A percentile compares a stretch with the other conserved stretches of the same genome.
Evolutionary conservation across 2,113 vertebrate species (phyloP).

Genomic region (Sterna hirundo): DNA sequence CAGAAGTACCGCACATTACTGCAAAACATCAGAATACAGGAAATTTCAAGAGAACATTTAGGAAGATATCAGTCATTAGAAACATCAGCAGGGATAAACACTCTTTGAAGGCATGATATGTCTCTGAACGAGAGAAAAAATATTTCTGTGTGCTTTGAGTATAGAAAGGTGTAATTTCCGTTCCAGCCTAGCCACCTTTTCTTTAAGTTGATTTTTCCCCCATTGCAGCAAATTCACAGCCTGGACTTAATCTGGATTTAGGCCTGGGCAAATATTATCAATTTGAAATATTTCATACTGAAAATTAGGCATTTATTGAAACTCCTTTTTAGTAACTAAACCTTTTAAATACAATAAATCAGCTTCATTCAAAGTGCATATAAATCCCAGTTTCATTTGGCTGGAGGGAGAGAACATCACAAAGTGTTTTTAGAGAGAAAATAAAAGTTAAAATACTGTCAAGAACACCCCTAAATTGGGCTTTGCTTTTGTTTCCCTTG

Average conservation of each 20-base stretch:
- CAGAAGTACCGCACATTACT: neutral
- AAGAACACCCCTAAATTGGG: neutral
- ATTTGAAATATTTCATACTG: neutral
- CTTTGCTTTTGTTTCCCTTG: neutral
- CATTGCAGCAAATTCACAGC: neutral
- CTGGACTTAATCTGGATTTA: neutral
- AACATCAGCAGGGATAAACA: neutral
- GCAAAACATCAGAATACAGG: neutral
- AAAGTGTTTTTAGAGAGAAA: neutral
- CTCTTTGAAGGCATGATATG: neutral
- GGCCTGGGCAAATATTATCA: neutral
- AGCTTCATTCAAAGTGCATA: accelerated
- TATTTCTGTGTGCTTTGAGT: neutral
- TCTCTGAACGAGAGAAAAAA: neutral
- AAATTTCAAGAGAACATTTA: neutral
- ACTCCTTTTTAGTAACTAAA: neutral
- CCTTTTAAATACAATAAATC: neutral
- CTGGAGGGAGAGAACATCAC: neutral
- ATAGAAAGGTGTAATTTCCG: neutral
- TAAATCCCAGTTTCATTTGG: neutral
- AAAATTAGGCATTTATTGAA: neutral
- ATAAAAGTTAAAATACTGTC: neutral
- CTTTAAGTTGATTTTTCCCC: neutral
- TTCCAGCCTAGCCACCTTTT: neutral
- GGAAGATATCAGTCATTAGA: neutral